Evolutionary conservation across 2,888 invertebrate genomes (phyloP), one percentile per base, ranked within the genome.

Genomic region (Yponomeuta plumbellus): DNA sequence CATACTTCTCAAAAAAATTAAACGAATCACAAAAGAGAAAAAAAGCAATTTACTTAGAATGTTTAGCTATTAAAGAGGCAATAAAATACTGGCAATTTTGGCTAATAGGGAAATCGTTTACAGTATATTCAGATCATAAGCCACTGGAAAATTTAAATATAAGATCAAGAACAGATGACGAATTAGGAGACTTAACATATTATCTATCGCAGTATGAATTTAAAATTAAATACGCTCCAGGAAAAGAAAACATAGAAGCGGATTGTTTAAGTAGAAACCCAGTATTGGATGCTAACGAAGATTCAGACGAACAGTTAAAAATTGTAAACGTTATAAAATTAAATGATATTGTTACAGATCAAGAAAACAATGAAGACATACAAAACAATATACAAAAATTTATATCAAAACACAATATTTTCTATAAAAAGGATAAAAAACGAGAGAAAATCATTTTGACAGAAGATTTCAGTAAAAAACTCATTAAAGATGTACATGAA

Each of bases 81-180:
- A 40, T 73, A 1, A 69, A 67, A 64, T 74, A 72, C 58, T 72
- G 73, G n/a, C n/a, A n/a, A n/a, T n/a, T n/a, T n/a, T n/a, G n/a
- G 72, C 74, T 72, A 20, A 72, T 72, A 40, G 72, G 71, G 8
- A 71, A 52, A 65, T 8, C 3, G 61, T 73, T 73, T 66, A 71
- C 68, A n/a, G 70, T 73, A 10, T 71, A 64, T 59, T 68, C 71
- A 26, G 73, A 73, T 62, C 71, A 73, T 66, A 72, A 73, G 66
- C 67, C 68, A 10, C n/a, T 68, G 20, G 68, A 68, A 66, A 68
- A 63, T 6, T 39, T 68, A 40, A 68, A 68, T 56, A 52, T 66
- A 8, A 67, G 65, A n/a, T 57, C 58, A 5, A 65, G 65, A 52
- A 65, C 65, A 20, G 65, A 58, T 58, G 65, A 65, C 8, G 65